A percentile compares a stretch with the other conserved stretches of the same genome.
Conservation (phyloP, 2,113 vertebrate genomes). For the Colistium nudipinnis region DNA sequence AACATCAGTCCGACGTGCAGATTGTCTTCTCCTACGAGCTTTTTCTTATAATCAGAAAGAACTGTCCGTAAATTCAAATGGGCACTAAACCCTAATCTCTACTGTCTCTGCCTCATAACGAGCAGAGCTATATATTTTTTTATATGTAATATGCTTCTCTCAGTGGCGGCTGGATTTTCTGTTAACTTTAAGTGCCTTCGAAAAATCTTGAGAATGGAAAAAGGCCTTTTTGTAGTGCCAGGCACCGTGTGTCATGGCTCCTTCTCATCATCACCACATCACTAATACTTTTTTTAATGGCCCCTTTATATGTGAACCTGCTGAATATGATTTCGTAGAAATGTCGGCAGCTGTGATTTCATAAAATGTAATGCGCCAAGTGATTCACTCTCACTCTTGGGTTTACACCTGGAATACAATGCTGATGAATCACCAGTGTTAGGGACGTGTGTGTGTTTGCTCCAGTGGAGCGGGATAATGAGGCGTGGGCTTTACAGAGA, state of each 20-base stretch:
- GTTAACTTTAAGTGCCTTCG: too few species aligned
- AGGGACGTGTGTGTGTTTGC: neutral
- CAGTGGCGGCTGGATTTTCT: too few species aligned
- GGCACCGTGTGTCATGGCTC: too few species aligned
- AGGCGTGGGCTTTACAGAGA: constrained; percentile 16
- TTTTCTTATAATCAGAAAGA: neutral
- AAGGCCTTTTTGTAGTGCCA: too few species aligned
- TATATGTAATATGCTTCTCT: too few species aligned
- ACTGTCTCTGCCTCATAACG: too few species aligned
- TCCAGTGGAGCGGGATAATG: constrained; percentile 9
- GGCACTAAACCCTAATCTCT: too few species aligned
- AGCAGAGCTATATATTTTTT: too few species aligned
- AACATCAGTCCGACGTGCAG: neutral
- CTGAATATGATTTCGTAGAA: neutral
- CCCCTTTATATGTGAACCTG: too few species aligned
- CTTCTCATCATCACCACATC: too few species aligned
- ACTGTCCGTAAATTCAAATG: neutral
- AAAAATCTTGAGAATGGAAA: too few species aligned
- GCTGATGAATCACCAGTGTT: constrained; percentile 37
- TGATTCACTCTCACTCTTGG: constrained; percentile 8
- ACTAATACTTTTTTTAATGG: too few species aligned
- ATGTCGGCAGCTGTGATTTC: constrained; percentile 7
- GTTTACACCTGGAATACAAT: constrained; percentile 22
- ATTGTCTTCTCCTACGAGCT: neutral
- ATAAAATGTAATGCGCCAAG: neutral